phyloP scores from a whole-genome alignment of 2,888 invertebrate genomes.

The Craniophora ligustri region DNA sequence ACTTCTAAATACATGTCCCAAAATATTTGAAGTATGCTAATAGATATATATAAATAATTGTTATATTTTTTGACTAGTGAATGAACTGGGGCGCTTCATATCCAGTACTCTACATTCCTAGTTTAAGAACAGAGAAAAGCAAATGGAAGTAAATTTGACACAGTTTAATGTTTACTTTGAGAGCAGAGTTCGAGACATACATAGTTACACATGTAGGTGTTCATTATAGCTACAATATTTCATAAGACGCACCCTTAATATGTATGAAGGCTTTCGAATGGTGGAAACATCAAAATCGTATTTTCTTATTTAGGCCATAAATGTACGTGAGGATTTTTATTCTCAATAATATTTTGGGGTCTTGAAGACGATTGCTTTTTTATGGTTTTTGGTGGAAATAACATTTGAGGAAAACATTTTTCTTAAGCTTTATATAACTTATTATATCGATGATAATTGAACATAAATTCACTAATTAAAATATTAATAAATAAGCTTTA shows the following conservation, averaged over 20 bases:
- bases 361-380: constrained; percentile 4
- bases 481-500: no score
- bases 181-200: constrained; percentile 41
- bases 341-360: constrained; percentile 6
- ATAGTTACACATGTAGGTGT: constrained; percentile 20
- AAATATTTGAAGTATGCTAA: no score
- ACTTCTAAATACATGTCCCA: no score
- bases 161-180: constrained; percentile 60
- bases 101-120: constrained; percentile 27
- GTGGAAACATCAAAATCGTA: constrained; percentile 9
- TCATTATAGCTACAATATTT: constrained; percentile 42
- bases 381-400: not conserved
- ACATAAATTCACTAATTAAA: no score
- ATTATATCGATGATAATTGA: no score
- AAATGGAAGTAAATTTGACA: constrained; percentile 57
- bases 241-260: constrained; percentile 15
- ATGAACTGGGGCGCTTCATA: constrained; percentile 12
- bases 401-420: no score
- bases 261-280: constrained; percentile 26
- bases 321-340: constrained; percentile 15
- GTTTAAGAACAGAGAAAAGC: constrained; percentile 44
- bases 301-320: constrained; percentile 13
- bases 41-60: no score
- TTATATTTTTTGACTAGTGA: no score
- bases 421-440: no score